Base-by-base conservation (phyloP, 2,888 invertebrate species). In the Callyntrura sp. region DNA sequence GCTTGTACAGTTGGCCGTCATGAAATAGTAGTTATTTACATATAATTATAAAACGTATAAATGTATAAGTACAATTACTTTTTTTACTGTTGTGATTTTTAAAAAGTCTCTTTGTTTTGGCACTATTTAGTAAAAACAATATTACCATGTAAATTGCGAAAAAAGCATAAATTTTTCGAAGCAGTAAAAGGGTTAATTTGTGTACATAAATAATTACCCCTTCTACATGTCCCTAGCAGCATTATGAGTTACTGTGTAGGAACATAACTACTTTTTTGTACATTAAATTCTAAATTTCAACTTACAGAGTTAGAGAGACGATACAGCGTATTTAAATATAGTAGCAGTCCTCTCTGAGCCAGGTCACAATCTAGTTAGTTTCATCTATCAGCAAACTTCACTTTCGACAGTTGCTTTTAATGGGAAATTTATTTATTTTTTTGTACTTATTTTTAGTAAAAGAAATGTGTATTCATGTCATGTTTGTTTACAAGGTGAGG, bases 401-500 rank as follows among this genome's bases (percentile, higher is more conserved):
- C 51, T 84, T 81, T 81, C 62, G 48, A 68, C 84, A 73, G 68
- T 51, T 83, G 68, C 28, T 83, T 68, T 83, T 45, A 57, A 78
- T 78, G 78, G 25, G 78, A 35, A 55, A 78, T 78, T 78, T 57
- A 6, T n/a, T 28, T 65, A 48, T 9, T 57, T 76, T 68, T 73
- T 76, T 55, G 55, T 55, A 78, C 55, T 55, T 78, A 55, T 55
- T 78, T 35, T 28, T 55, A 55, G 78, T 51, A 57, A 78, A 76
- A 78, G 51, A 55, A 78, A 78, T 78, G 55, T 78, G 55, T 25
- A 78, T 51, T 78, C 78, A 78, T 78, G 78, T 78, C 78, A 55
- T 78, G 78, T 78, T 78, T 78, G 78, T 78, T 78, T 78, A 78
- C 78, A 78, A 78, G 78, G 78, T 78, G 55, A 78, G 78, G 78